Conservation (phyloP, 2,113 vertebrate species). For the Antigone vipio region DNA sequence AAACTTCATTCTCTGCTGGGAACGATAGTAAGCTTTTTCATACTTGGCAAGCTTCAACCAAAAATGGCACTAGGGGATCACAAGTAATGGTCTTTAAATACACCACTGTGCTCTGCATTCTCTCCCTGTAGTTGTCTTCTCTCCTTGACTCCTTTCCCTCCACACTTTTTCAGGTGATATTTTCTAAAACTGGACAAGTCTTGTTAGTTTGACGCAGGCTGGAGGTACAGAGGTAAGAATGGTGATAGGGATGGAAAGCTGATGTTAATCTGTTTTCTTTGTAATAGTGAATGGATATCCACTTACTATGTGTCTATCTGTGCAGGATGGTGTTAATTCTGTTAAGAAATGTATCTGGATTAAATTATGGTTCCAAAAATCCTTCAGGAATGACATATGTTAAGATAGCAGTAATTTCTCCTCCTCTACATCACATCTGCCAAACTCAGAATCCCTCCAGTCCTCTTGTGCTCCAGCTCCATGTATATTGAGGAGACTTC, state of each 20-base stretch:
- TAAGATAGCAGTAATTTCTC: not conserved
- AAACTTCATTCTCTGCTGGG: not conserved
- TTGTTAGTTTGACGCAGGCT: not conserved
- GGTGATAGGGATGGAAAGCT: not conserved
- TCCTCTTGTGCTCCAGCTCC: not conserved
- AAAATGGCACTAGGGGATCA: constrained; percentile 24
- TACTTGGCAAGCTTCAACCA: not conserved
- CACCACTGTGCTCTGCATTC: not conserved
- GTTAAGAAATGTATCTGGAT: not conserved
- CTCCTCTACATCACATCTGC: not conserved
- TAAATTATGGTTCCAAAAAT: not conserved
- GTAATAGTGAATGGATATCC: not conserved
- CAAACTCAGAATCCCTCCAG: not conserved
- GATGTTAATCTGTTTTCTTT: not conserved
- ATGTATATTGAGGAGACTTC: not conserved
- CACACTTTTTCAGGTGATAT: not conserved
- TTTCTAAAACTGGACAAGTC: not conserved
- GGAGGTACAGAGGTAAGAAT: not conserved
- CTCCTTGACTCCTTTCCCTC: not conserved
- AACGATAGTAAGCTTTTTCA: not conserved
- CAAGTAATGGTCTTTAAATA: not conserved
- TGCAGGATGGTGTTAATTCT: not conserved
- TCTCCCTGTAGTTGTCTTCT: not conserved
- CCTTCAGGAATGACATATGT: not conserved
- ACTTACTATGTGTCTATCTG: not conserved